Base-by-base conservation (phyloP, 2,797 vertebrate species). In the Sebastes nivosus region DNA sequence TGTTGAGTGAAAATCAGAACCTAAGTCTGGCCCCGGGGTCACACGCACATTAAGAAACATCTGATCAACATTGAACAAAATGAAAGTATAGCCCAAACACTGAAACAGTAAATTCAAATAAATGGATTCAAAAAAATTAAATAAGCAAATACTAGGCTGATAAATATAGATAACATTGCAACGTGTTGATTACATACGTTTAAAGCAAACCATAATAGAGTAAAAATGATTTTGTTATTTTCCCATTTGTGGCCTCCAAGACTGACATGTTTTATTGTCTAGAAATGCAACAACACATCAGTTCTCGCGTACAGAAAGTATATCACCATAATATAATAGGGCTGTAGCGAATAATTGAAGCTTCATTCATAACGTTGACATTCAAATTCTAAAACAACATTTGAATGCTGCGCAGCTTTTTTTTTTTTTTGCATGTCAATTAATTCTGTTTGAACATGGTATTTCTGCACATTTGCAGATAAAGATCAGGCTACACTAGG, bases 61-160 rank as follows among this genome's bases (percentile, higher is more conserved):
- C 63, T 73, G 46, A 66, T 54, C 34, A 6, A 67, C 58, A 52
- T 6, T 57, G 3, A 54, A 55, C 65, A 67, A 76, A 59, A 73
- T 69, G 6, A 2, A 68, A 77, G 67, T 85, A 80, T 55, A 80
- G 52, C 60, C 60, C 13, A 76, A 65, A 83, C 70, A 75, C 54
- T 65, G 22, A 65, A 50, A 81, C 74, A 66, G 16, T 46, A 59
- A 66, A 82, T 55, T 36, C 32, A 34, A 78, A 84, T 2, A 68
- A 70, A 77, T 52, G 2, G 14, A 60, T 46, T 77, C 0, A 60
- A 46, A 67, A 12, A 61, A 61, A 57, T 54, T 0, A 30, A 72
- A 67, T 13, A 81, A 74, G 54, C 66, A 88, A 61, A 79, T 34
- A 64, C 36, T 36, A n/a, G 20, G 11, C 74, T 25, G 60, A 79